Conservation (phyloP, 2,888 invertebrate genomes). For the Lepidochitona cinerea region DNA sequence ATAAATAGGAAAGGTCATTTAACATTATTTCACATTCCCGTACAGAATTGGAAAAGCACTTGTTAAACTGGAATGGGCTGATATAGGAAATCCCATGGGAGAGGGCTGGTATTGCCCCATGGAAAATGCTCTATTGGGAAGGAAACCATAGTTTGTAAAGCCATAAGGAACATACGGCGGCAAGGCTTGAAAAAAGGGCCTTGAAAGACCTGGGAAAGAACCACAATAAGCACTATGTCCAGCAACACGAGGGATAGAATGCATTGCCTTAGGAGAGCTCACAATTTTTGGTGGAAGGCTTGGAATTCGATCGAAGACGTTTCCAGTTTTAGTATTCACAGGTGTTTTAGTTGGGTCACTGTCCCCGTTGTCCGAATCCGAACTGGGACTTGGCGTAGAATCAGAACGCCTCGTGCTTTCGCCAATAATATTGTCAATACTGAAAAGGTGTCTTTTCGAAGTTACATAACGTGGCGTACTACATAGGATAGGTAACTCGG, state of each 20-base stretch:
- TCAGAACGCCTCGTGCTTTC: background rate
- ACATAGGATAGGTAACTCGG: background rate
- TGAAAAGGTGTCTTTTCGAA: background rate
- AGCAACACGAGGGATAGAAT: background rate
- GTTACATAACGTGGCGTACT: background rate
- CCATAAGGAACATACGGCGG: background rate
- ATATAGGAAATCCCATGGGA: background rate
- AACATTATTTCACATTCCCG: conserved; percentile 3
- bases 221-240: background rate
- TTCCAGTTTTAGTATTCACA: background rate
- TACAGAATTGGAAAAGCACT: background rate
- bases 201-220: background rate
- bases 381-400: too few relatives aligned
- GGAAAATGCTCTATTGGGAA: background rate
- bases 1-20: too few relatives aligned
- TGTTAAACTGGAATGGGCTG: background rate
- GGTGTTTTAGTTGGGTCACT: background rate
- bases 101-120: background rate
- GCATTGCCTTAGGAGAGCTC: background rate
- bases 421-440: background rate
- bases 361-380: background rate
- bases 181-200: background rate
- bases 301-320: background rate
- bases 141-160: background rate
- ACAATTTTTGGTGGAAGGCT: background rate